Percentiles rank a stretch among this genome's conserved stretches.
Evolutionary conservation across 1,140 invertebrate genomes (phyloP).

Genomic region (Mactra quadrangularis): DNA sequence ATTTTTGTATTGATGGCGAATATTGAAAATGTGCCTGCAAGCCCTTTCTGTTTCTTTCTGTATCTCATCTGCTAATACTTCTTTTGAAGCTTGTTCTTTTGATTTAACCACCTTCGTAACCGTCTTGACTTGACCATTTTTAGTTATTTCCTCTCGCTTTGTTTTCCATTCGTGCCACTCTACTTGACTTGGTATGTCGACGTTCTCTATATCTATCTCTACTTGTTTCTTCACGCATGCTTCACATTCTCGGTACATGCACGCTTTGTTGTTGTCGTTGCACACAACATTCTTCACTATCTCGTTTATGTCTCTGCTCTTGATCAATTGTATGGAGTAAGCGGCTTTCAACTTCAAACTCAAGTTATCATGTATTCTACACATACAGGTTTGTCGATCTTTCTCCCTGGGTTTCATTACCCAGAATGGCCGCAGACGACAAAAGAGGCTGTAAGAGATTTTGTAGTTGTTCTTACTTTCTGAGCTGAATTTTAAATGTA

Average conservation of each 20-base stretch:
- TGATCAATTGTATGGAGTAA: constrained; percentile 6
- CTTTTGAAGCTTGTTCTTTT: too few relatives aligned
- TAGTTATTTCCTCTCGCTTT: too few relatives aligned
- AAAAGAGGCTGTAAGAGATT: constrained; percentile 36
- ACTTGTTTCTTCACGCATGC: not conserved
- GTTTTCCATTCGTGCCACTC: too few relatives aligned
- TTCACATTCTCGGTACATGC: constrained; percentile 17
- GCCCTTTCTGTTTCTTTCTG: too few relatives aligned
- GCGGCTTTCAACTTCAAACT: constrained; percentile 57
- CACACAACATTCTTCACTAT: constrained; percentile 88
- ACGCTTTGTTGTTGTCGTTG: not conserved
- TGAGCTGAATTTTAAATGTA: constrained; percentile 6
- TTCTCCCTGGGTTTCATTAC: constrained; percentile 4
- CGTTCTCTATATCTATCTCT: too few relatives aligned
- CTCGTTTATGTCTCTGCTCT: constrained; percentile 86
- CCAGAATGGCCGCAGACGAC: not conserved
- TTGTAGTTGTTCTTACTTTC: constrained; percentile 8
- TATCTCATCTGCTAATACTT: too few relatives aligned
- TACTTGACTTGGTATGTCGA: too few relatives aligned
- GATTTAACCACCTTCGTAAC: too few relatives aligned
- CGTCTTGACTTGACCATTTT: too few relatives aligned
- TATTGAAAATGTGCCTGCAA: too few relatives aligned
- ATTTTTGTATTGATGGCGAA: too few relatives aligned
- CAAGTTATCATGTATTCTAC: constrained; percentile 79
- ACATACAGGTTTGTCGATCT: constrained; percentile 7